Percentiles rank a stretch among this genome's conserved stretches.
Conservation (phyloP, 2,888 invertebrate species). For the Oscheius sp. region DNA sequence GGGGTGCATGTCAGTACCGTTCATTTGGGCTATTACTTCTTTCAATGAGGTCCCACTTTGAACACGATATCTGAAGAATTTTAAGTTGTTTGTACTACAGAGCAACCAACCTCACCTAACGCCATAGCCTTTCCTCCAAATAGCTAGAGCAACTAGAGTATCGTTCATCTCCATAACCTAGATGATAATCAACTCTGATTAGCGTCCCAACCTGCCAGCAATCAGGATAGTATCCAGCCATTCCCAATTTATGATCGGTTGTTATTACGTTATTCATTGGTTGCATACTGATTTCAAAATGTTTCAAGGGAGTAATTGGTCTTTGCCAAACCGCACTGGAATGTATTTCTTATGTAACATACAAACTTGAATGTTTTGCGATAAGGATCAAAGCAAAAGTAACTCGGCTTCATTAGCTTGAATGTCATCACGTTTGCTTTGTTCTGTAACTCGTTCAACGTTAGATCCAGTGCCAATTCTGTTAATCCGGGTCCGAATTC, state of each 20-base stretch:
- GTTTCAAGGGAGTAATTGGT: conserved; percentile 37
- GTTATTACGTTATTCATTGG: conserved; percentile 45
- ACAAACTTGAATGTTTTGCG: conserved; percentile 18
- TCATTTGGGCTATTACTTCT: conserved; percentile 39
- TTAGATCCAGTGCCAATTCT: conserved; percentile 30
- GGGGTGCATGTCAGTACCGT: conserved; percentile 34
- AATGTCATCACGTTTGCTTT: conserved; percentile 22
- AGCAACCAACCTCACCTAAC: conserved; percentile 36
- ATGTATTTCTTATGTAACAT: too few species aligned
- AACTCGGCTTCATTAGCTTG: conserved; percentile 23
- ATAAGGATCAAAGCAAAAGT: conserved; percentile 20
- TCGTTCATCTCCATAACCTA: conserved; percentile 21
- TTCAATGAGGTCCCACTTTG: conserved; percentile 38
- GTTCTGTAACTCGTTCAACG: conserved; percentile 28
- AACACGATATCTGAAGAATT: conserved; percentile 36
- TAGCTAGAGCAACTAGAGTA: conserved; percentile 39
- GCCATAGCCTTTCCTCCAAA: conserved; percentile 59
- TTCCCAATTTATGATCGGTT: conserved; percentile 35
- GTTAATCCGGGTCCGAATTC: conserved; percentile 22
- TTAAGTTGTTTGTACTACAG: conserved; percentile 1
- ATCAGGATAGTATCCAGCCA: conserved; percentile 50
- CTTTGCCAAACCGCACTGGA: conserved; percentile 20
- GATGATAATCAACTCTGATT: neutral
- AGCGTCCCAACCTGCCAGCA: conserved; percentile 42
- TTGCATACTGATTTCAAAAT: conserved; percentile 46